These are phyloP conservation scores for Sternotherus odoratus DNA, from an alignment of 2,797 vertebrate genomes.

Conservation along the genomic window DNA sequence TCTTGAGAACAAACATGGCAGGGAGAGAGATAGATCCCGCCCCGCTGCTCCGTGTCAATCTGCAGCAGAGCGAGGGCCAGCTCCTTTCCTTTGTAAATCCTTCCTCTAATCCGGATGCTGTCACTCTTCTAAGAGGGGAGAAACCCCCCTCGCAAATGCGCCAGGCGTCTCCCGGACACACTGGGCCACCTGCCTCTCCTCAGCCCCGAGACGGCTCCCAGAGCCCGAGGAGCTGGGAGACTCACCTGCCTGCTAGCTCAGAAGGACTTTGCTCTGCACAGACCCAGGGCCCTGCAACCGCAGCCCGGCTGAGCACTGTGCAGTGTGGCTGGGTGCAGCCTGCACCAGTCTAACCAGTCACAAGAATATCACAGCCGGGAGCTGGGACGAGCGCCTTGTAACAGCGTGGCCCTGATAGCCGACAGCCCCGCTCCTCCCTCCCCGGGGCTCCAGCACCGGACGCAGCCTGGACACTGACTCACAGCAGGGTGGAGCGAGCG, in stretches of 20 bases:
- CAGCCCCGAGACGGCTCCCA: accelerated
- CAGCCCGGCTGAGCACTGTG: not conserved
- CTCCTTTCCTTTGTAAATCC: too few species aligned
- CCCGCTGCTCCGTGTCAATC: too few species aligned
- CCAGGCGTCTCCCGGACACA: not conserved
- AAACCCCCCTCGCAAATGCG: not conserved
- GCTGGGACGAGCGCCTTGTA: not conserved
- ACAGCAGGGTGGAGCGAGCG: not conserved
- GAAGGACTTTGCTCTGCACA: too few species aligned
- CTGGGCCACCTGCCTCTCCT: not conserved
- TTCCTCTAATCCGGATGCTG: too few species aligned
- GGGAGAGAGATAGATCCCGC: too few species aligned
- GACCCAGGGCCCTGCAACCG: not conserved
- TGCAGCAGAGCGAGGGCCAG: too few species aligned
- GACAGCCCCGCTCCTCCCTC: too few species aligned
- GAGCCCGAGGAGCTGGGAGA: not conserved
- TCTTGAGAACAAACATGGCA: too few species aligned
- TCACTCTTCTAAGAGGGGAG: not conserved
- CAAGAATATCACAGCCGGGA: not conserved
- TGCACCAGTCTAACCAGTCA: not conserved
- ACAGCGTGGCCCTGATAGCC: not conserved
- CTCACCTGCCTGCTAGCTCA: not conserved
- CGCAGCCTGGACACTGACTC: not conserved
- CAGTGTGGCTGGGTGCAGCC: not conserved
- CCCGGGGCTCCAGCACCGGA: not conserved